Conservation (phyloP, 2,797 vertebrate species). For the Telmatherina bonti region DNA sequence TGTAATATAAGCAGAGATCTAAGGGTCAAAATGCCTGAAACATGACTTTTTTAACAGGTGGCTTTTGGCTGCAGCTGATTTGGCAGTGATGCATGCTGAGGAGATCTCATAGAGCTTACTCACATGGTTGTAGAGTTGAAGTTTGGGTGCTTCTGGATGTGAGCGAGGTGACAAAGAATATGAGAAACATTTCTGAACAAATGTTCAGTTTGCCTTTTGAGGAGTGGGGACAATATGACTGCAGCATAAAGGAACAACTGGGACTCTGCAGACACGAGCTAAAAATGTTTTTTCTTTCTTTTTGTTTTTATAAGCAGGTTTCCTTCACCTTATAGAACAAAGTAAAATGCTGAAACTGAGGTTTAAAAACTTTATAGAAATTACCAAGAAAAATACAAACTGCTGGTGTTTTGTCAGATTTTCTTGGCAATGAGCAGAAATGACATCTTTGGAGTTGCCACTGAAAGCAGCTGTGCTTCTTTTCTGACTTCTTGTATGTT, state of each 20-base stretch:
- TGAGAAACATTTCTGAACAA: too few species aligned
- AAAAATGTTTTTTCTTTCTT: neutral
- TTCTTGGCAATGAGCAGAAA: neutral
- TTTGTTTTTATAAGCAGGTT: neutral
- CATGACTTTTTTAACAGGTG: slow-evolving; percentile 66
- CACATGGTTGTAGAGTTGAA: neutral
- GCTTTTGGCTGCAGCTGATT: slow-evolving; percentile 47
- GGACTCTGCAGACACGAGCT: too few species aligned
- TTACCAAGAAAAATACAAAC: neutral
- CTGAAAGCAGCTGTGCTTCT: neutral
- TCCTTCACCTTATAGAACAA: neutral
- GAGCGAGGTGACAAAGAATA: slow-evolving; percentile 13
- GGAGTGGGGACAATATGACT: neutral
- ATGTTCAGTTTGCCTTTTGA: neutral
- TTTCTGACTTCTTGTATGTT: neutral
- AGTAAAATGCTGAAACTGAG: neutral
- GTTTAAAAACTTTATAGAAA: neutral
- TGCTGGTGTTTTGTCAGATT: neutral
- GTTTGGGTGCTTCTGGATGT: neutral
- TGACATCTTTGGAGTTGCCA: neutral
- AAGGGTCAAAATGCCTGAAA: slow-evolving; percentile 61
- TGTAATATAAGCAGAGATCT: slow-evolving; percentile 45
- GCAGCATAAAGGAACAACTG: neutral
- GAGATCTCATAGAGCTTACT: neutral
- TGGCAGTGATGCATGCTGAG: slow-evolving; percentile 37